phyloP scores from a whole-genome alignment of 1,140 invertebrate genomes.

The Orchestia grillus region DNA sequence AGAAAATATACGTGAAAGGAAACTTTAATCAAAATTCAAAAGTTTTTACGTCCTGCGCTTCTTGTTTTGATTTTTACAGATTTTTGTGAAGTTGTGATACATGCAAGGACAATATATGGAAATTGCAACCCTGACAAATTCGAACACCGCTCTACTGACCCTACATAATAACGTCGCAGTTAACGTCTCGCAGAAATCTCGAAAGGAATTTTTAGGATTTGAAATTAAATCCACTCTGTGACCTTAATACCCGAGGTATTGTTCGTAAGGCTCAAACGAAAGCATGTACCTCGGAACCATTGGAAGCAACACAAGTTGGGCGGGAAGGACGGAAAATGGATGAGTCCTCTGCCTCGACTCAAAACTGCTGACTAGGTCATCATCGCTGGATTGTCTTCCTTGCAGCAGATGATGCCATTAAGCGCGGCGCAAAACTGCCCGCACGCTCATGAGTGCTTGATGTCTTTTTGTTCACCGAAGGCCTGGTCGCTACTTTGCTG shows the following conservation, averaged over 20 bases:
- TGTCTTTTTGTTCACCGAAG: slow-evolving; percentile 17
- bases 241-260: not conserved
- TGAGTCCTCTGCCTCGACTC: not conserved
- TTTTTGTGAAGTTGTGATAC: too few relatives aligned
- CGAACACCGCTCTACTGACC: too few relatives aligned
- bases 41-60: too few relatives aligned
- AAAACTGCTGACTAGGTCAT: slow-evolving; percentile 27
- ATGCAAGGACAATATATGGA: too few relatives aligned
- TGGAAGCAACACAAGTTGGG: not conserved
- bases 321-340: not conserved
- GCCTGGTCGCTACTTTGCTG: not conserved
- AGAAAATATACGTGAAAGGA: too few relatives aligned
- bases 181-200: too few relatives aligned
- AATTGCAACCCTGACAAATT: too few relatives aligned
- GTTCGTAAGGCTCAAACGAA: not conserved
- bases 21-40: too few relatives aligned
- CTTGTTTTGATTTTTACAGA: too few relatives aligned
- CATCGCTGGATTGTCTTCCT: slow-evolving; percentile 35
- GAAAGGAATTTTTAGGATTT: too few relatives aligned
- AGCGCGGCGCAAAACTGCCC: slow-evolving; percentile 24
- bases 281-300: not conserved
- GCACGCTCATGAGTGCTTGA: not conserved
- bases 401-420: slow-evolving; percentile 11
- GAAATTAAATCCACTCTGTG: not conserved
- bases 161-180: too few relatives aligned